phyloP scores from a whole-genome alignment of 2,888 invertebrate species.

The Meghimatium bilineatum region DNA sequence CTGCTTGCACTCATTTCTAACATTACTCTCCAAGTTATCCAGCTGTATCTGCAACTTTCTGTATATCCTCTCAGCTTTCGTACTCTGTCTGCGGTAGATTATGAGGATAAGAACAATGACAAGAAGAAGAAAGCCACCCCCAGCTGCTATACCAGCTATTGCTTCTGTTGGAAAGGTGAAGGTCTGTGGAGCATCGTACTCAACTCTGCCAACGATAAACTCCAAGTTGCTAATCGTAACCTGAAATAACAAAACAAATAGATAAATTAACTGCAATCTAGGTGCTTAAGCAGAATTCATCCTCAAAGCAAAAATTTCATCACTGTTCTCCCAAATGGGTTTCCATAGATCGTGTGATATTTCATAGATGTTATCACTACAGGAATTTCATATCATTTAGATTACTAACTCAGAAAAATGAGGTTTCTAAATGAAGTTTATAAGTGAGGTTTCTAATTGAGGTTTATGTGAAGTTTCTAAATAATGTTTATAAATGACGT shows the following conservation, averaged over 20 bases:
- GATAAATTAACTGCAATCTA: too few species aligned
- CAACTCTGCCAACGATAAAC: slow-evolving; percentile 91
- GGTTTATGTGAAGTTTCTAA: too few species aligned
- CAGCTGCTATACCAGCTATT: slow-evolving; percentile 90
- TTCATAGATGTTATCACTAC: too few species aligned
- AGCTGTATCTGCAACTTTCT: slow-evolving; percentile 99
- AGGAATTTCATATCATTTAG: too few species aligned
- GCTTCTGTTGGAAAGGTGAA: slow-evolving; percentile 92
- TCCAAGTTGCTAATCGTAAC: slow-evolving; percentile 87
- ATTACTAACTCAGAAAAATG: too few species aligned
- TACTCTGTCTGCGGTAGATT: slow-evolving; percentile 90
- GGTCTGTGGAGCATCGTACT: slow-evolving; percentile 85
- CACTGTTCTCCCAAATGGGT: too few species aligned
- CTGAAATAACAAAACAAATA: slow-evolving; percentile 55
- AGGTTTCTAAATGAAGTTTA: too few species aligned
- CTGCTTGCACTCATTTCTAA: slow-evolving; percentile 97
- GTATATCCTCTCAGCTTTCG: slow-evolving; percentile 97
- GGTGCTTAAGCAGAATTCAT: too few species aligned
- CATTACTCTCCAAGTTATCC: slow-evolving; percentile 98
- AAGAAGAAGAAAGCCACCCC: slow-evolving; percentile 88
- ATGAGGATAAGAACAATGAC: slow-evolving; percentile 86
- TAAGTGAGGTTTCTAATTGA: too few species aligned
- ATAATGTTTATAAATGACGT: too few species aligned
- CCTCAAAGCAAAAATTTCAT: too few species aligned
- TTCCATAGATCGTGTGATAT: too few species aligned